phyloP scores from a whole-genome alignment of 92 coral and sea anemone species.

The Epizoanthus ramosus region DNA sequence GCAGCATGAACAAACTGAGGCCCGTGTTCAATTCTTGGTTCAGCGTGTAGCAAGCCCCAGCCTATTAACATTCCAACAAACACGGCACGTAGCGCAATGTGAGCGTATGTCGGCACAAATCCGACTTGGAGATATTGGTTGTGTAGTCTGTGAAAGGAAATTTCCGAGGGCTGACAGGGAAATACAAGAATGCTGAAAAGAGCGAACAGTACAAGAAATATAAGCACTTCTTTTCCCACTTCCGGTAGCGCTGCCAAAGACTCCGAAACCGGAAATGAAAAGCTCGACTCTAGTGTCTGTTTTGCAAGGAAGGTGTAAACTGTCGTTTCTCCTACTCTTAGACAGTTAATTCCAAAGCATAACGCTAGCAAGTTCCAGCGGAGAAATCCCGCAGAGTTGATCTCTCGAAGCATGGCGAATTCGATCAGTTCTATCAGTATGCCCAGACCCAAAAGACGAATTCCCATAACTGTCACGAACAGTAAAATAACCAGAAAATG shows the following conservation, averaged over 20 bases:
- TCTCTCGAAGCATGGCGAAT: neutral
- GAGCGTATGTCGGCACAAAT: constrained; percentile 17
- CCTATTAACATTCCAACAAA: constrained; percentile 1
- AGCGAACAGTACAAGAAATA: neutral
- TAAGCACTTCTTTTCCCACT: constrained; percentile 8
- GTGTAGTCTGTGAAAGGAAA: constrained; percentile 5
- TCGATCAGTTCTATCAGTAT: neutral
- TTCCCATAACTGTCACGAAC: neutral
- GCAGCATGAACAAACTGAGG: neutral
- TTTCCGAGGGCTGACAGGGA: constrained; percentile 16
- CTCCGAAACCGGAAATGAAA: neutral
- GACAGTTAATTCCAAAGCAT: neutral
- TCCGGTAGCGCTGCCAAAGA: neutral
- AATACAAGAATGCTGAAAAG: constrained; percentile 5
- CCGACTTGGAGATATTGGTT: neutral
- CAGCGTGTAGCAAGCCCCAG: constrained; percentile 12
- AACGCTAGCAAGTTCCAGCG: constrained; percentile 11
- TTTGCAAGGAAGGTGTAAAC: neutral
- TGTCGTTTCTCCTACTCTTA: neutral
- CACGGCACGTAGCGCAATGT: constrained; percentile 19
- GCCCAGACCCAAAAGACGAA: constrained; percentile 6
- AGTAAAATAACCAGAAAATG: neutral
- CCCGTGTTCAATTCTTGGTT: neutral
- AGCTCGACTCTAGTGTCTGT: neutral
- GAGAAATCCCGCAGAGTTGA: constrained; percentile 10